Conservation (phyloP, 2,113 vertebrate genomes). For the Okapia johnstoni region DNA sequence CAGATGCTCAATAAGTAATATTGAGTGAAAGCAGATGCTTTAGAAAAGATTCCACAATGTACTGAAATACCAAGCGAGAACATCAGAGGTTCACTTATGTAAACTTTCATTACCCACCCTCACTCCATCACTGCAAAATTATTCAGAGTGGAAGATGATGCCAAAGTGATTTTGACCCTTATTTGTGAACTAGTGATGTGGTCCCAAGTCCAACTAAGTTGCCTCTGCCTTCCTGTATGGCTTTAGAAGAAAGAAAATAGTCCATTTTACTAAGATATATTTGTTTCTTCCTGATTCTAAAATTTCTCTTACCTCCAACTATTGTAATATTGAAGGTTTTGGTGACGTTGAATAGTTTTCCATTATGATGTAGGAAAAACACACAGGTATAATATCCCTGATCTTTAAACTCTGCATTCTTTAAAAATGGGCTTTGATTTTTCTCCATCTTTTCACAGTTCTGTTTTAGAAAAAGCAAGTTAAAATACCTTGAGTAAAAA, state of each 20-base stretch:
- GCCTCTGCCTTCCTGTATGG: neutral
- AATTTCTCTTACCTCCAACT: constrained; percentile 75
- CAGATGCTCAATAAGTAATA: neutral
- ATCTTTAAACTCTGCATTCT: constrained; percentile 65
- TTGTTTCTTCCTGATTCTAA: neutral
- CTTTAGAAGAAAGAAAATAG: neutral
- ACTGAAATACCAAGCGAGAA: neutral
- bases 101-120: neutral
- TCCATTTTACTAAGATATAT: neutral
- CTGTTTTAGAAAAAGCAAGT: constrained; percentile 69
- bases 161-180: neutral
- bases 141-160: too few species aligned
- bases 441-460: constrained; percentile 69
- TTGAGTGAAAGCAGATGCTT: neutral
- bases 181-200: neutral
- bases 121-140: neutral
- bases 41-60: neutral
- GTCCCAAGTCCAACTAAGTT: neutral
- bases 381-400: constrained; percentile 81
- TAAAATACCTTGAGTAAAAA: constrained; percentile 30
- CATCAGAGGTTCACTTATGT: neutral
- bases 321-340: constrained; percentile 75
- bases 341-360: constrained; percentile 73
- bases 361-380: constrained; percentile 64
- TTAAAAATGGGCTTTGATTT: neutral